Evolutionary conservation across 2,113 vertebrate genomes (phyloP), one percentile per base, ranked within the genome.

Genomic region (Synchiropus splendidus): DNA sequence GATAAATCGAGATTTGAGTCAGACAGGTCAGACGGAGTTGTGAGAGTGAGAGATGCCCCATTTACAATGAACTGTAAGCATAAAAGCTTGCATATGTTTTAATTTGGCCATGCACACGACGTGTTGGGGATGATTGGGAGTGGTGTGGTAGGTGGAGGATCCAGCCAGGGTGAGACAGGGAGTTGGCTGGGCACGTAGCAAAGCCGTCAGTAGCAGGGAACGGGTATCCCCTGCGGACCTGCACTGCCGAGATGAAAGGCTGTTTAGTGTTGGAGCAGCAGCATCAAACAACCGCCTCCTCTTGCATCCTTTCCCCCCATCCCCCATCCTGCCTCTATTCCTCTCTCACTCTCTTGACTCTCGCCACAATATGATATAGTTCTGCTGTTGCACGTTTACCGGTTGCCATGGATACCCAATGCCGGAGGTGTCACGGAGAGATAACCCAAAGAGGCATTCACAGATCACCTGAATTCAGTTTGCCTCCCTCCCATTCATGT

Each of bases 241-340:
- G 67, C 64, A 70, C 72, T 77, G 75, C 67, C 58, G 67, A 79
- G 74, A 83, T 84, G 77, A 83, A 84, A 83, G 78, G 68, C 74
- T 79, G 74, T 73, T 81, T 79, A 74, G 77, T 82, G 79, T 72
- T 78, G 70, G 74, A 76, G 76, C 70, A 69, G 66, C 64, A 73
- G 78, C 77, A 83, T 83, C 74, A 85, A 85, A 84, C 76, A 78
- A 73, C 71, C 64, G 61, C 70, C 69, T 80, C 65, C 63, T 75
- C 57, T 72, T 65, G 64, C 75, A 70, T 77, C 72, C 68, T 63
- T 61, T 54, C 30, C 67, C 56, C 72, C 76, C 67, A 65, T 72
- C 71, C 69, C 54, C 54, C 57, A 46, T 51, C 47, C 52, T 45
- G 52, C 51, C 36, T 57, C 16, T 44, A 54, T 34, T 17, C 13